A percentile compares a stretch with the other conserved stretches of the same genome.
Evolutionary conservation across 2,888 invertebrate genomes (phyloP).

Genomic region (Xylophagus ater): DNA sequence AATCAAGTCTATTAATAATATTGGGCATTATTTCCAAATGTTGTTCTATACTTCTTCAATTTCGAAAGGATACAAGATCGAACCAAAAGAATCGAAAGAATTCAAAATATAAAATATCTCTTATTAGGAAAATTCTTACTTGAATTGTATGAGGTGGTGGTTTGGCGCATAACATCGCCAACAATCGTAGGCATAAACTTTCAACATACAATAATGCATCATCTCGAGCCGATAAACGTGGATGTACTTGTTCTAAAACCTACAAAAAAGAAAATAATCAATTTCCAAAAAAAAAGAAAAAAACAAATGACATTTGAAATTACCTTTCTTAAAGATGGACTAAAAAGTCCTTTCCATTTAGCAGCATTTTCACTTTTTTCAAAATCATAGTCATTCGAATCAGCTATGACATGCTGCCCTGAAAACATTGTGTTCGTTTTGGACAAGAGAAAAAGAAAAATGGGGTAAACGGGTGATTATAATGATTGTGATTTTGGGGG

Average conservation of each 20-base stretch:
- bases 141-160: conserved; percentile 72
- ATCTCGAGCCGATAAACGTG: conserved; percentile 71
- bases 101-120: too few relatives aligned
- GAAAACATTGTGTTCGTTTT: conserved; percentile 18
- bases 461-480: too few relatives aligned
- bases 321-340: conserved; percentile 79
- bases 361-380: conserved; percentile 76
- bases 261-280: conserved; percentile 30
- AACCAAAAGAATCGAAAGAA: too few relatives aligned
- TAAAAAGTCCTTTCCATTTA: conserved; percentile 88
- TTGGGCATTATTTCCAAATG: too few relatives aligned
- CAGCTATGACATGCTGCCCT: conserved; percentile 18
- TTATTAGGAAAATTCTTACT: too few relatives aligned
- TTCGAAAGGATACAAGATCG: too few relatives aligned
- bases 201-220: conserved; percentile 90
- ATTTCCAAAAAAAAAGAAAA: conserved; percentile 3
- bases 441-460: too few relatives aligned
- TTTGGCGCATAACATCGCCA: conserved; percentile 78
- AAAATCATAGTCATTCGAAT: conserved; percentile 52
- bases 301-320: conserved; percentile 19
- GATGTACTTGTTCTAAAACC: conserved; percentile 86
- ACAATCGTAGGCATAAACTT: conserved; percentile 73
- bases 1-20: too few relatives aligned
- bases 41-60: too few relatives aligned
- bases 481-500: too few relatives aligned